Conservation (phyloP, 2,113 vertebrate species). For the Sinosuthora webbiana region DNA sequence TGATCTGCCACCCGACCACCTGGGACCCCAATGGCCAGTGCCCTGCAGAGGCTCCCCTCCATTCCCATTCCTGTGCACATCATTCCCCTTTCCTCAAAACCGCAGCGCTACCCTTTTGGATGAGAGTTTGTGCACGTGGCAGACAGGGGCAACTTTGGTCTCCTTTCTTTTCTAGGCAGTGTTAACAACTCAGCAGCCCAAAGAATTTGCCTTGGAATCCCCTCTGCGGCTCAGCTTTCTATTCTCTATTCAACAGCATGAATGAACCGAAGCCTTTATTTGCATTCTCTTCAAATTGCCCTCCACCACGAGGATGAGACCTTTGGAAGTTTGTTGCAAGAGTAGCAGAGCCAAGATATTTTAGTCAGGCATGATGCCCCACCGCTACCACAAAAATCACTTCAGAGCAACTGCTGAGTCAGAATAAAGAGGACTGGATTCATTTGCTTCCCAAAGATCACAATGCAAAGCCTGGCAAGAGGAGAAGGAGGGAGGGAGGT, state of each 20-base stretch:
- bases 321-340: conserved; percentile 62
- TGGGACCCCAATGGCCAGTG: rapidly evolving
- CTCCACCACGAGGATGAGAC: conserved; percentile 64
- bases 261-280: conserved; percentile 68
- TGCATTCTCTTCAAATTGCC: conserved; percentile 73
- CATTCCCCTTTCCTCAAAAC: neutral
- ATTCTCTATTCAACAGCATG: conserved; percentile 55
- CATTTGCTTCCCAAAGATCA: conserved; percentile 25
- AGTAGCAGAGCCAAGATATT: conserved; percentile 62
- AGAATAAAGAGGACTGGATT: conserved; percentile 46
- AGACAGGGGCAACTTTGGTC: neutral
- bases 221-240: conserved; percentile 47
- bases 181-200: conserved; percentile 31
- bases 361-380: conserved; percentile 58
- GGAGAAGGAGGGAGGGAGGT: neutral
- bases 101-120: neutral
- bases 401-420: conserved; percentile 63
- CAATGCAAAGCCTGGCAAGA: neutral
- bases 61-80: neutral
- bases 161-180: conserved; percentile 34
- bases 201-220: conserved; percentile 53
- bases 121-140: neutral
- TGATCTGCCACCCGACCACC: neutral
- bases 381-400: conserved; percentile 37
- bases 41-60: neutral